Evolutionary conservation across 2,888 invertebrate species (phyloP).

Genomic region (Drosophila fungiperda): DNA sequence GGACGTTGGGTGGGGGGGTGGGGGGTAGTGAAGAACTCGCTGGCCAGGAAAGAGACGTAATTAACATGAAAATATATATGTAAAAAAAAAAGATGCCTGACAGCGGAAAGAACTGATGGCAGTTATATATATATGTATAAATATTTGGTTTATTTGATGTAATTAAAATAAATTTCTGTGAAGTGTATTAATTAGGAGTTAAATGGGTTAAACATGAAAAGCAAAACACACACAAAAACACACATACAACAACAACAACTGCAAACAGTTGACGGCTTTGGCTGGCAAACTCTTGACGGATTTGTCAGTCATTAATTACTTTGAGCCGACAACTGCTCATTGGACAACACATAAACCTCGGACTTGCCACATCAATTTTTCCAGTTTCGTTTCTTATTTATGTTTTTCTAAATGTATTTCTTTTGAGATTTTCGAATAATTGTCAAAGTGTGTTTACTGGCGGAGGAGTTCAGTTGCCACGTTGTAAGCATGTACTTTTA

Average conservation of each 20-base stretch:
- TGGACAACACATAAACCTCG: conserved; percentile 18
- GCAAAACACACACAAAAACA: conserved; percentile 14
- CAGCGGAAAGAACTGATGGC: conserved; percentile 42
- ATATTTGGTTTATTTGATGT: conserved; percentile 78
- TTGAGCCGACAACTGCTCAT: conserved; percentile 6
- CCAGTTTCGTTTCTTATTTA: conserved; percentile 1
- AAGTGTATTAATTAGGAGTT: conserved; percentile 80
- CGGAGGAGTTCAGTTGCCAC: neutral
- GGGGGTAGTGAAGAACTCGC: conserved; percentile 13
- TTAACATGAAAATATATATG: conserved; percentile 59
- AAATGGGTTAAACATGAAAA: conserved; percentile 74
- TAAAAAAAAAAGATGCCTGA: conserved; percentile 9
- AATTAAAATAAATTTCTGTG: conserved; percentile 78
- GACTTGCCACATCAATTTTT: conserved; percentile 18
- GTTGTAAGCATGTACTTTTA: conserved; percentile 9
- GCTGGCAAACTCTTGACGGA: conserved; percentile 47
- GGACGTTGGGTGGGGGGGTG: neutral
- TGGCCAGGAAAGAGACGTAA: conserved; percentile 54
- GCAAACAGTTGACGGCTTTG: conserved; percentile 17
- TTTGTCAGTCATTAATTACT: conserved; percentile 63
- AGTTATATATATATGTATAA: conserved; percentile 55
- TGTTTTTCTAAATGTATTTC: neutral
- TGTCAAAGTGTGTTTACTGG: conserved; percentile 5
- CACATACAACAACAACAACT: conserved; percentile 10
- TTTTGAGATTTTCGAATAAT: neutral